Conservation (phyloP, 2,888 invertebrate species). For the Aporophyla lueneburgensis region DNA sequence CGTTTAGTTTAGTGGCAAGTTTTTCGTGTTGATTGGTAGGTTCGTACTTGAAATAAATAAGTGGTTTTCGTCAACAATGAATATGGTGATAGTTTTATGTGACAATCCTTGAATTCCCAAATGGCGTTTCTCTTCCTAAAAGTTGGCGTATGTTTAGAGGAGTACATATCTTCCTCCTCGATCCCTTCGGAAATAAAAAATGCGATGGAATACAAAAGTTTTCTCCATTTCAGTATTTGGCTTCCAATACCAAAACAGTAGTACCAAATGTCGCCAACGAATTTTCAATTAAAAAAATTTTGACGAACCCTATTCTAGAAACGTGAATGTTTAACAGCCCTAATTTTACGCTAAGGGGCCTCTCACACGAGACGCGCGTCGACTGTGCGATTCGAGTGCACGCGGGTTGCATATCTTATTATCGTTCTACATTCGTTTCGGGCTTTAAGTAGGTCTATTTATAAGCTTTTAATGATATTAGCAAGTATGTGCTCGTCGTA, state of each 20-base stretch:
- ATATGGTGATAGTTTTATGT: conserved; percentile 17
- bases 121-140: conserved; percentile 11
- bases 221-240: conserved; percentile 27
- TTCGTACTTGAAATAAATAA: conserved; percentile 8
- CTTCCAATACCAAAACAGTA: conserved; percentile 24
- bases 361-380: conserved; percentile 63
- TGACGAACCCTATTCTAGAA: conserved; percentile 44
- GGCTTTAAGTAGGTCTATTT: conserved; percentile 68
- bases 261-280: conserved; percentile 34
- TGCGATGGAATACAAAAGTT: conserved; percentile 23
- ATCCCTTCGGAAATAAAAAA: conserved; percentile 28
- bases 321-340: conserved; percentile 58
- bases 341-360: conserved; percentile 63
- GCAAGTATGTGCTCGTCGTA: conserved; percentile 67
- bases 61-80: neutral
- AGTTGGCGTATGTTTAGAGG: conserved; percentile 7
- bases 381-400: conserved; percentile 68
- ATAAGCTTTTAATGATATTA: conserved; percentile 76
- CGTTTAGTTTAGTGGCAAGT: conserved; percentile 18
- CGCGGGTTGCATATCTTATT: conserved; percentile 67
- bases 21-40: conserved; percentile 1
- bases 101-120: conserved; percentile 16
- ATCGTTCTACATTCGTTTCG: conserved; percentile 61
- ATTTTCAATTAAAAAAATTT: conserved; percentile 59
- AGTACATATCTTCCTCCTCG: conserved; percentile 4